Conservation (phyloP, 92 coral and sea anemone genomes). For the Isaurus tuberculatus region DNA sequence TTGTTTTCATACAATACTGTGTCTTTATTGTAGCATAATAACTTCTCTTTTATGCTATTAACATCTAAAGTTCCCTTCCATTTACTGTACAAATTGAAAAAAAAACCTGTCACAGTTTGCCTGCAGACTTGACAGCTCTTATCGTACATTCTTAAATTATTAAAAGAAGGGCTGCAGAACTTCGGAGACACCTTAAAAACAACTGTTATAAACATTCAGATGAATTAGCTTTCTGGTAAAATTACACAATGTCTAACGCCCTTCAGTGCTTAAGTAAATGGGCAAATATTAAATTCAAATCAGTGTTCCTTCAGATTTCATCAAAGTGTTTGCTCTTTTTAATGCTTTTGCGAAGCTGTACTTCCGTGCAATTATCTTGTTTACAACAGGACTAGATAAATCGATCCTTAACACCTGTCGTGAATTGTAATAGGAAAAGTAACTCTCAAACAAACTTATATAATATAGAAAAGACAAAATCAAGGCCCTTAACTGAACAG, state of each 20-base stretch:
- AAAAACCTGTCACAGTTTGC: conserved; percentile 34
- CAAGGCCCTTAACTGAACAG: conserved; percentile 44
- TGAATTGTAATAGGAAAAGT: conserved; percentile 45
- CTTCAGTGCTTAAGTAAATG: conserved; percentile 32
- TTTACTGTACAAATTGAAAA: conserved; percentile 23
- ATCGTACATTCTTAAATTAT: conserved; percentile 50
- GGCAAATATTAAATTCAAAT: conserved; percentile 64
- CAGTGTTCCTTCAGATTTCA: conserved; percentile 68
- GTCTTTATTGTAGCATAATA: conserved; percentile 44
- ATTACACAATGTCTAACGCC: conserved; percentile 41
- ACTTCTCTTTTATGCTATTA: conserved; percentile 39
- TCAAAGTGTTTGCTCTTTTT: conserved; percentile 91
- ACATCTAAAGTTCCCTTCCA: conserved; percentile 29
- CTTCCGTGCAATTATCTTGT: conserved; percentile 97
- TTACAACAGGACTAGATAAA: conserved; percentile 80
- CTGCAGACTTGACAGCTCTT: conserved; percentile 45
- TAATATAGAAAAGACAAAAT: conserved; percentile 34
- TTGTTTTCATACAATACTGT: conserved; percentile 39
- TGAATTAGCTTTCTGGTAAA: conserved; percentile 46
- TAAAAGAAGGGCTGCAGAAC: conserved; percentile 29
- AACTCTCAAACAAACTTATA: conserved; percentile 38
- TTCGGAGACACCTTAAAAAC: conserved; percentile 43
- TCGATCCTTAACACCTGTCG: conserved; percentile 86
- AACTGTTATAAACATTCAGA: conserved; percentile 16
- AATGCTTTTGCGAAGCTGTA: conserved; percentile 79